A percentile compares a stretch with the other conserved stretches of the same genome.
These are phyloP conservation scores for Ypsolopha sequella DNA, from an alignment of 2,888 invertebrate species.

Conservation along the genomic window DNA sequence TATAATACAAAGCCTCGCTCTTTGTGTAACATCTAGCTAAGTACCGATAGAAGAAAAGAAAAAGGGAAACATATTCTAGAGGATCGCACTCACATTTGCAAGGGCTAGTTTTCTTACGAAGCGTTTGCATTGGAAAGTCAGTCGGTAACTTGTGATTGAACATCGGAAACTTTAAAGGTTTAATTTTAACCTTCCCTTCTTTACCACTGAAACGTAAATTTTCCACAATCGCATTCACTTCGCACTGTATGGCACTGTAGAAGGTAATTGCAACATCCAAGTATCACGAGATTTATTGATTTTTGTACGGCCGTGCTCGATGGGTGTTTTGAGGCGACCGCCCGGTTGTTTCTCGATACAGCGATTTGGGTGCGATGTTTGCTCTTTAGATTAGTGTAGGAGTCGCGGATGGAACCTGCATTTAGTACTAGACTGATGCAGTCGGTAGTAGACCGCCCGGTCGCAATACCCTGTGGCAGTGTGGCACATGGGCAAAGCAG, in stretches of 20 bases:
- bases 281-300: conserved; percentile 3
- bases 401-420: conserved; percentile 15
- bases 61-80: conserved; percentile 17
- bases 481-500: conserved; percentile 27
- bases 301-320: conserved; percentile 16
- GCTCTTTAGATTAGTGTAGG: conserved; percentile 11
- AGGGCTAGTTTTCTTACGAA: conserved; percentile 93
- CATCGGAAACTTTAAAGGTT: conserved; percentile 31
- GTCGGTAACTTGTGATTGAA: conserved; percentile 71
- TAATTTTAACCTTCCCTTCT: conserved; percentile 24
- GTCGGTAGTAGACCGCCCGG: not conserved
- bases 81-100: conserved; percentile 87
- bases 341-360: not conserved
- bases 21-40: conserved; percentile 50
- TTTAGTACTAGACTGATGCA: conserved; percentile 16
- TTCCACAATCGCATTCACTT: conserved; percentile 2
- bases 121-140: conserved; percentile 86
- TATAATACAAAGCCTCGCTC: conserved; percentile 43
- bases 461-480: conserved; percentile 12
- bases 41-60: conserved; percentile 26
- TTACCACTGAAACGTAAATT: conserved; percentile 43
- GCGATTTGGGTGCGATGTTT: conserved; percentile 19
- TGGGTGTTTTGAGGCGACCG: conserved; percentile 3
- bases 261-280: conserved; percentile 1
- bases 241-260: conserved; percentile 14